Conservation (phyloP, 1,140 invertebrate genomes). For the Calliphora vicina region DNA sequence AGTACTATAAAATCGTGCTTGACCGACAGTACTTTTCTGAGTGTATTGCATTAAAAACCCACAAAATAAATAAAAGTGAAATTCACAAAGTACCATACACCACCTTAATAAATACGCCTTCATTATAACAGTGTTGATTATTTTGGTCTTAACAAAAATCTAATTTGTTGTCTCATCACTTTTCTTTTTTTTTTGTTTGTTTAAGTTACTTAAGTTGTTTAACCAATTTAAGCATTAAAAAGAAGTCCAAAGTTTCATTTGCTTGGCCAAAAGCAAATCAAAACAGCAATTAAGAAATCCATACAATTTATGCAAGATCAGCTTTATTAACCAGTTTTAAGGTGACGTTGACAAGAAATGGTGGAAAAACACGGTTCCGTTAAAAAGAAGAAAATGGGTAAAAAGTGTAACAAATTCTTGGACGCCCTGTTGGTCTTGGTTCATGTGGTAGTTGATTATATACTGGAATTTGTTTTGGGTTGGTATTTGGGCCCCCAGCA, state of each 20-base stretch:
- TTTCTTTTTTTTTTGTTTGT: too few relatives aligned
- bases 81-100: too few relatives aligned
- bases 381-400: background rate
- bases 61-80: too few relatives aligned
- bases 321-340: background rate
- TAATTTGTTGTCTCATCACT: background rate
- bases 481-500: constrained; percentile 51
- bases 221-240: background rate
- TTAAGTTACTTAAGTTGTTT: background rate
- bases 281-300: background rate
- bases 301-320: background rate
- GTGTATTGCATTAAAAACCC: too few relatives aligned
- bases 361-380: too few relatives aligned
- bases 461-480: constrained; percentile 53
- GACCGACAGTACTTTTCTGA: too few relatives aligned
- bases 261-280: background rate
- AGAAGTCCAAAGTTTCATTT: background rate
- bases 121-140: too few relatives aligned
- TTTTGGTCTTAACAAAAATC: background rate
- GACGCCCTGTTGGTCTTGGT: constrained; percentile 45
- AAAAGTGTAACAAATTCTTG: constrained; percentile 38
- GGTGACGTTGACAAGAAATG: background rate
- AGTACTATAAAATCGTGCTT: too few relatives aligned
- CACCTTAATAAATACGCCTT: too few relatives aligned
- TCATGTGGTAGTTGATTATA: constrained; percentile 50